phyloP scores from a whole-genome alignment of 2,888 invertebrate species.

The Pelosia muscerda region DNA sequence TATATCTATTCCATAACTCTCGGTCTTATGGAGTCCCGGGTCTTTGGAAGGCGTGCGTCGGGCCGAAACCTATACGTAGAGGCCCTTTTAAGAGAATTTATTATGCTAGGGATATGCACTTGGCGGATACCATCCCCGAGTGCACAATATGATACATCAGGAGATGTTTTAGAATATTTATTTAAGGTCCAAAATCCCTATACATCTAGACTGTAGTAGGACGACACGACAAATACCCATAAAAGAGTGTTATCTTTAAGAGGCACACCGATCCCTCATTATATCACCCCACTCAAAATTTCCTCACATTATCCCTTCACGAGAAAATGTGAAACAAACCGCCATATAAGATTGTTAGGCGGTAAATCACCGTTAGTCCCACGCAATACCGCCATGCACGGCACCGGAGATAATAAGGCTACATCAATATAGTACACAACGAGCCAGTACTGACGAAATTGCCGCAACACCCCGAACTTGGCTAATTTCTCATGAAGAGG shows the following conservation, averaged over 20 bases:
- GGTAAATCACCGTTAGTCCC: slow-evolving; percentile 48
- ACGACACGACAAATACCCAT: background rate
- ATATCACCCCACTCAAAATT: slow-evolving; percentile 5
- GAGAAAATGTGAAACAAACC: slow-evolving; percentile 38
- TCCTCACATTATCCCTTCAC: slow-evolving; percentile 13
- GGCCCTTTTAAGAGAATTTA: too few relatives aligned
- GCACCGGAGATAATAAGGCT: slow-evolving; percentile 56
- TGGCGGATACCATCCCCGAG: too few relatives aligned
- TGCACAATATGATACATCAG: too few relatives aligned
- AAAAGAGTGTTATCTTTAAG: background rate
- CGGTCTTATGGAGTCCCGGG: too few relatives aligned
- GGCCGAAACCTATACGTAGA: too few relatives aligned
- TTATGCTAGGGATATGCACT: too few relatives aligned
- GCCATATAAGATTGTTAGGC: slow-evolving; percentile 41
- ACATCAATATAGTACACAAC: slow-evolving; percentile 58
- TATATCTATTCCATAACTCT: too few relatives aligned
- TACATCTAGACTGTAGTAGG: background rate
- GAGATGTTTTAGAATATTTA: too few relatives aligned
- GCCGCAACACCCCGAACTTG: slow-evolving; percentile 64
- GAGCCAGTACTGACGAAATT: slow-evolving; percentile 58
- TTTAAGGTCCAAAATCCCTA: background rate
- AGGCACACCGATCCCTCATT: slow-evolving; percentile 2
- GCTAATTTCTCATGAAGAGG: slow-evolving; percentile 69
- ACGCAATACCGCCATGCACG: slow-evolving; percentile 51
- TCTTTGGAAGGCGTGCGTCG: too few relatives aligned